Evolutionary conservation across 2,888 invertebrate genomes (phyloP), one percentile per base, ranked within the genome.

Genomic region (Aspidiotus rigidus): DNA sequence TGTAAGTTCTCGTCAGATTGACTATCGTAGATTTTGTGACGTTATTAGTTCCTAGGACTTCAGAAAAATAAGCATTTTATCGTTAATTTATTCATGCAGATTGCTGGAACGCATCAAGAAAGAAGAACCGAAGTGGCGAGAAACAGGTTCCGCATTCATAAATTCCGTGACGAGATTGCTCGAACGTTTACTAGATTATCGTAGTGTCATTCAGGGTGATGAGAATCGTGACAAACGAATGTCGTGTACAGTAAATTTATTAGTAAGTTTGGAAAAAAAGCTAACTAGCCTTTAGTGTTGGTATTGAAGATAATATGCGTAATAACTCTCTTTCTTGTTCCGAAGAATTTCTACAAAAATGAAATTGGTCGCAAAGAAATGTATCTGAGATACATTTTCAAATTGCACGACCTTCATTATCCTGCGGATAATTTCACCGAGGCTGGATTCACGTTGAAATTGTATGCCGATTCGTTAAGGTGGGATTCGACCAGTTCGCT

Each of bases 331-430:
- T 11, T 49, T 49, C 49, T 13, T 49, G 49, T n/a, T 16, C 40
- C 5, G 5, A 28, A 67, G 90, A 94, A 95, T 77, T 97, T 96
- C 78, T 96, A 96, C 81, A 93, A 94, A 78, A 93, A 92, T 77
- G 94, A 95, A 80, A 93, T 94, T 73, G 93, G 95, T 76, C 84
- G 94, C 39, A 91, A 93, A 75, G 94, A 95, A 79, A 93, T 96
- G 92, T 97, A 96, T 79, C 81, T 95, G 63, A 86, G 90, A 67
- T 97, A 97, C 79, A 94, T 97, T 72, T 94, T 95, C 80, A 95
- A 95, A 77, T 80, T 97, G 49, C 93, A 93, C 77, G 93, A 94
- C 76, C 83, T 97, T 13, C 96, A 97, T 79, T 81, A 93, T 63
- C 88, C 89, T 15, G 90, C 93, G 0, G 93, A 93, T 76, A 96